Evolutionary conservation across 2,797 vertebrate species (phyloP).

Genomic region (Glossophaga mutica): DNA sequence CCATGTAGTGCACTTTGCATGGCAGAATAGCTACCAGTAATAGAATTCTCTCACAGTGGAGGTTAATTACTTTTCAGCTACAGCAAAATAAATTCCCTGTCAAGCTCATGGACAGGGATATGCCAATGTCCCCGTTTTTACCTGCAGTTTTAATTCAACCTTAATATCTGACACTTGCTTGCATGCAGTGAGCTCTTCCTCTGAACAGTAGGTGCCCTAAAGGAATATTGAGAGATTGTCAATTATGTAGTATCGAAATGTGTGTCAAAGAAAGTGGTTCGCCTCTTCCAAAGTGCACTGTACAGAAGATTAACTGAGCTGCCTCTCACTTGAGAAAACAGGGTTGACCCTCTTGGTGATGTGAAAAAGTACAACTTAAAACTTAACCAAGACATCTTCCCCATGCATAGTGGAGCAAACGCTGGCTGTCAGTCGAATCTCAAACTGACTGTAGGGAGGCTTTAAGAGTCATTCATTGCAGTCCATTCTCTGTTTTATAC

Average conservation of each 20-base stretch:
- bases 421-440: background rate
- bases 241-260: slow-evolving; percentile 43
- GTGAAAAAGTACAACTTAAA: background rate
- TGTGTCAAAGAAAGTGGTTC: background rate
- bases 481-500: background rate
- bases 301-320: slow-evolving; percentile 69
- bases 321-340: slow-evolving; percentile 57
- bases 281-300: background rate
- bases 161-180: slow-evolving; percentile 84
- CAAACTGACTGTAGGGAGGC: background rate
- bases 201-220: slow-evolving; percentile 66
- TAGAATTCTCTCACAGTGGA: slow-evolving; percentile 93
- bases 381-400: background rate
- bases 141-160: slow-evolving; percentile 87
- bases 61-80: slow-evolving; percentile 95
- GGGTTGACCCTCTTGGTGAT: background rate
- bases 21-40: slow-evolving; percentile 93
- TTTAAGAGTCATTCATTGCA: background rate
- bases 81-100: slow-evolving; percentile 88
- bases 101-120: slow-evolving; percentile 83
- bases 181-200: slow-evolving; percentile 73
- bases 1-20: slow-evolving; percentile 93
- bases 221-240: slow-evolving; percentile 38
- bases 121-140: slow-evolving; percentile 83
- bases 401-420: background rate